Percentiles rank a stretch among this genome's conserved stretches.
phyloP scores from a whole-genome alignment of 92 coral and sea anemone genomes.

The Zoanthus sansibaricus region DNA sequence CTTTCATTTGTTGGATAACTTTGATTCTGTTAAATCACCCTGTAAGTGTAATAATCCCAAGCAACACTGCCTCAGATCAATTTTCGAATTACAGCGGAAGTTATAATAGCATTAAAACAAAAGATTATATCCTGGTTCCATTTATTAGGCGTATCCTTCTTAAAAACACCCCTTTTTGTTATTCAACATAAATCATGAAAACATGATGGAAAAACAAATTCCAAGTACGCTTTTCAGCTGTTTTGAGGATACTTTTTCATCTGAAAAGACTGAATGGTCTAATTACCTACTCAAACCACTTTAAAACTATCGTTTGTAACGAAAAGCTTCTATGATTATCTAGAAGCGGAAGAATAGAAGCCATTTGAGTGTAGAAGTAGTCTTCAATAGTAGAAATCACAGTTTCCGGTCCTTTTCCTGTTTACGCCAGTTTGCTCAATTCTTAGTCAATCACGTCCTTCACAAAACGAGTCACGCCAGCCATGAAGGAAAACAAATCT shows the following conservation, averaged over 20 bases:
- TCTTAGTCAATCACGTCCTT: background rate
- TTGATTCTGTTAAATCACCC: too few relatives aligned
- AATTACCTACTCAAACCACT: background rate
- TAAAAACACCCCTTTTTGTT: background rate
- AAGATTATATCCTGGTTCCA: too few relatives aligned
- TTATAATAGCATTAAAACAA: too few relatives aligned
- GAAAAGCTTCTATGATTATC: background rate
- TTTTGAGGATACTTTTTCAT: background rate
- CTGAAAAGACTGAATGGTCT: background rate
- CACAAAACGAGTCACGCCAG: slow-evolving; percentile 8
- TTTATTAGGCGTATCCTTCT: too few relatives aligned
- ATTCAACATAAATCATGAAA: background rate
- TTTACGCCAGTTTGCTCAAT: background rate
- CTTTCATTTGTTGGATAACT: too few relatives aligned
- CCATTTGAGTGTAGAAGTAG: slow-evolving; percentile 19
- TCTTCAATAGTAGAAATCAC: slow-evolving; percentile 4
- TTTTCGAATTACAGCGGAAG: too few relatives aligned
- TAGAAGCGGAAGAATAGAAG: slow-evolving; percentile 35
- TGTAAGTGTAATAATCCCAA: too few relatives aligned
- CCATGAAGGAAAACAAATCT: background rate
- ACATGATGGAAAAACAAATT: background rate
- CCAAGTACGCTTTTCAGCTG: background rate
- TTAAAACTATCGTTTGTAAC: background rate
- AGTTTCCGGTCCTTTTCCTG: slow-evolving; percentile 33
- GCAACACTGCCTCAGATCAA: too few relatives aligned